Conservation (phyloP, 2,113 vertebrate genomes). For the Corythaixoides concolor region DNA sequence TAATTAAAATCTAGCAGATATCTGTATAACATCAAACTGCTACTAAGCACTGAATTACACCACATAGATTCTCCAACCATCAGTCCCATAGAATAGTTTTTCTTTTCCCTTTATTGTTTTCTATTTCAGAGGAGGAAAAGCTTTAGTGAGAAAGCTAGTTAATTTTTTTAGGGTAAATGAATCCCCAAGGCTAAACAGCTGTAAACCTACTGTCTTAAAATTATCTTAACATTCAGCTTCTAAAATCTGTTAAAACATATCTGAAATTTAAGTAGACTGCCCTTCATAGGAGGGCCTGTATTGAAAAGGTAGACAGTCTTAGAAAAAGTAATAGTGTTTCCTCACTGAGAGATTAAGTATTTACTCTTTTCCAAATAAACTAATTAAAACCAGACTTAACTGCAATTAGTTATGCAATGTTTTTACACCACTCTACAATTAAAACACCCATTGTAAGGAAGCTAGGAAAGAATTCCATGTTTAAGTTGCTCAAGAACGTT, state of each 20-base stretch:
- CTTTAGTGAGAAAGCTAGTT: not conserved
- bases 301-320: not conserved
- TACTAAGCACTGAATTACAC: not conserved
- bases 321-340: not conserved
- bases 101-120: not conserved
- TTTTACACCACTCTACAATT: slow-evolving; percentile 29
- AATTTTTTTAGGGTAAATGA: not conserved
- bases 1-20: slow-evolving; percentile 41
- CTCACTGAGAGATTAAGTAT: not conserved
- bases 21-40: slow-evolving; percentile 12
- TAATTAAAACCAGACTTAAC: slow-evolving; percentile 45
- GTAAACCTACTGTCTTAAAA: not conserved
- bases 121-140: not conserved
- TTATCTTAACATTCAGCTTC: not conserved
- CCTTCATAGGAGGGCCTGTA: not conserved
- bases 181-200: not conserved
- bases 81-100: not conserved
- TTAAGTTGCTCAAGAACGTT: slow-evolving; percentile 34
- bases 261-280: not conserved
- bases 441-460: slow-evolving; percentile 18
- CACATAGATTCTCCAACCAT: not conserved
- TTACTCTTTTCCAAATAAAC: slow-evolving; percentile 56
- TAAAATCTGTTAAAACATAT: not conserved
- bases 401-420: slow-evolving; percentile 53
- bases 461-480: slow-evolving; percentile 2